Conservation (phyloP, 1,140 invertebrate species). For the Papilio polyxenes region DNA sequence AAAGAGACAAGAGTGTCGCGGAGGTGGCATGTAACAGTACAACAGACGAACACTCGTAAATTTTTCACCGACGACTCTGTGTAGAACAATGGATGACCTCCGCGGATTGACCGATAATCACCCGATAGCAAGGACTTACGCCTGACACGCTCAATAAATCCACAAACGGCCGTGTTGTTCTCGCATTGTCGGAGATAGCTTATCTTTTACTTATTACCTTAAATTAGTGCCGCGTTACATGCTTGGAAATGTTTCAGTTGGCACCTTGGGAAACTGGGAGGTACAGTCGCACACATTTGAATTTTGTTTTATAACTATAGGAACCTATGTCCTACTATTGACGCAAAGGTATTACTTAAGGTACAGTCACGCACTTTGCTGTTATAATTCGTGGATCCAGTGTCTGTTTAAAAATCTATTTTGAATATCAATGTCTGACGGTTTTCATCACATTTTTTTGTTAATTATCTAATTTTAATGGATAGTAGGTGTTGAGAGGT, state of each 20-base stretch:
- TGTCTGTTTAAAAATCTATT: not conserved
- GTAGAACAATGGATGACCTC: constrained; percentile 60
- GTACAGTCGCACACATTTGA: constrained; percentile 18
- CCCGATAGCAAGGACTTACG: constrained; percentile 62
- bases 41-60: constrained; percentile 42
- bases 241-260: constrained; percentile 31
- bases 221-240: constrained; percentile 38
- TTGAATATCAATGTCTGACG: not conserved
- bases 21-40: not conserved
- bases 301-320: not conserved
- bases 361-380: not conserved
- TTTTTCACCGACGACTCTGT: constrained; percentile 42
- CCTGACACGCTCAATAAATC: constrained; percentile 60
- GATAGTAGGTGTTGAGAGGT: not conserved
- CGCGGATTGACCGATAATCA: constrained; percentile 60
- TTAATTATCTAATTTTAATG: not conserved
- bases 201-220: constrained; percentile 56
- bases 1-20: not conserved
- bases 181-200: constrained; percentile 57
- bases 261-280: constrained; percentile 28
- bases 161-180: constrained; percentile 52
- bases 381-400: not conserved
- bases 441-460: not conserved
- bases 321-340: not conserved
- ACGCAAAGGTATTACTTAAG: not conserved